These are phyloP conservation scores for Corvus cornix DNA, from an alignment of 2,113 vertebrate species.

Conservation along the genomic window DNA sequence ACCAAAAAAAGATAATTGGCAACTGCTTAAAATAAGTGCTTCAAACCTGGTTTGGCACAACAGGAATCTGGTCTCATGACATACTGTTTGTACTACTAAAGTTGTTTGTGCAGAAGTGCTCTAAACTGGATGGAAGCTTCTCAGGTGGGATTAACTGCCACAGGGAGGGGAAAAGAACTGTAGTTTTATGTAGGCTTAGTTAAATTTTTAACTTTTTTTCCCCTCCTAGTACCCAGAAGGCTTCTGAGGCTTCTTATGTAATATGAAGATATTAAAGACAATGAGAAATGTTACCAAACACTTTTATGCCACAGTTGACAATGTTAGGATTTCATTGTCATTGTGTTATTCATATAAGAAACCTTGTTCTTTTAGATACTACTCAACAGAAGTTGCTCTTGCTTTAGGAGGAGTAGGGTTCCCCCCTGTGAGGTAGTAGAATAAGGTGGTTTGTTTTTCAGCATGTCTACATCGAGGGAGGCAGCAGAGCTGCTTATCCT, in stretches of 20 bases:
- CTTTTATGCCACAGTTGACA: not conserved
- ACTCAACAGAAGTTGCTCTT: not conserved
- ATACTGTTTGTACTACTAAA: not conserved
- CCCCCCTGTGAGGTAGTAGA: not conserved
- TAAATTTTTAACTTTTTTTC: not conserved
- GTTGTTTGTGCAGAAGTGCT: not conserved
- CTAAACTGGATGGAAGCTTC: not conserved
- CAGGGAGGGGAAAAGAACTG: not conserved
- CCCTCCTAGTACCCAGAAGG: too few relatives aligned
- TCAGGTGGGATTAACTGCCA: not conserved
- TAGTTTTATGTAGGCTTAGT: not conserved
- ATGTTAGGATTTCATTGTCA: rapidly evolving
- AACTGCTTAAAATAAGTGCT: not conserved
- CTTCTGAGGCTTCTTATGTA: not conserved
- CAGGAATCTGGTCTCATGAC: not conserved
- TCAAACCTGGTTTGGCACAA: not conserved
- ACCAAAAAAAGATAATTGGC: not conserved
- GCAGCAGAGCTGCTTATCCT: not conserved
- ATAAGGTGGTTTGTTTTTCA: not conserved
- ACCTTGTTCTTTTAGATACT: not conserved
- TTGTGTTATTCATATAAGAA: not conserved
- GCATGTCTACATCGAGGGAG: rapidly evolving
- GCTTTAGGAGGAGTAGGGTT: not conserved
- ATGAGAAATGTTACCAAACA: not conserved
- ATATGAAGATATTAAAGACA: not conserved